These are phyloP conservation scores for Lanius ludovicianus DNA, from an alignment of 2,113 vertebrate species.

Conservation along the genomic window DNA sequence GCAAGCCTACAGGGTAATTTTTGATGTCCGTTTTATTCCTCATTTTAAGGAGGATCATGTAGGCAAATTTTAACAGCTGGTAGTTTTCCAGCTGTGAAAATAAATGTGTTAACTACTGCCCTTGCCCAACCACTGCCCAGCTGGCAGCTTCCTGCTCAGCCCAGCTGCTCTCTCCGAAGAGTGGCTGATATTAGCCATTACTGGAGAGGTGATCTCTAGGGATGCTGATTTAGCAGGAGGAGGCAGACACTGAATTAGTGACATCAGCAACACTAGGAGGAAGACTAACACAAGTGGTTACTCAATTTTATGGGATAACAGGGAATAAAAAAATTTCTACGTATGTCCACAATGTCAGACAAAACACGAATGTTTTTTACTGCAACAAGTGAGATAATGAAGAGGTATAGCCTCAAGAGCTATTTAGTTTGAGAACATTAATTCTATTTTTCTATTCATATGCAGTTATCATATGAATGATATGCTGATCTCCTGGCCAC, in stretches of 20 bases:
- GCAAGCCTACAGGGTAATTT: neutral
- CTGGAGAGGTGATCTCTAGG: neutral
- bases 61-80: neutral
- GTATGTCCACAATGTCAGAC: fast-evolving
- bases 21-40: neutral
- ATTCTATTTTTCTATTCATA: constrained; percentile 10
- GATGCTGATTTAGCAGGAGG: neutral
- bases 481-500: neutral
- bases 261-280: neutral
- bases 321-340: neutral
- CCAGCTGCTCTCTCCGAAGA: neutral
- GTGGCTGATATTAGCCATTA: neutral
- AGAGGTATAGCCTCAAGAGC: neutral
- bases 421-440: neutral
- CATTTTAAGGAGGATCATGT: neutral
- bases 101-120: neutral
- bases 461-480: neutral
- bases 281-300: neutral
- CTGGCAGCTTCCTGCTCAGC: neutral
- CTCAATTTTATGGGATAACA: neutral
- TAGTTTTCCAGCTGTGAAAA: neutral
- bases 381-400: neutral
- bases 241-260: neutral
- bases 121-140: neutral
- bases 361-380: neutral